These are phyloP conservation scores for Drosophila melanosoma DNA, from an alignment of 2,888 invertebrate genomes.

Conservation along the genomic window DNA sequence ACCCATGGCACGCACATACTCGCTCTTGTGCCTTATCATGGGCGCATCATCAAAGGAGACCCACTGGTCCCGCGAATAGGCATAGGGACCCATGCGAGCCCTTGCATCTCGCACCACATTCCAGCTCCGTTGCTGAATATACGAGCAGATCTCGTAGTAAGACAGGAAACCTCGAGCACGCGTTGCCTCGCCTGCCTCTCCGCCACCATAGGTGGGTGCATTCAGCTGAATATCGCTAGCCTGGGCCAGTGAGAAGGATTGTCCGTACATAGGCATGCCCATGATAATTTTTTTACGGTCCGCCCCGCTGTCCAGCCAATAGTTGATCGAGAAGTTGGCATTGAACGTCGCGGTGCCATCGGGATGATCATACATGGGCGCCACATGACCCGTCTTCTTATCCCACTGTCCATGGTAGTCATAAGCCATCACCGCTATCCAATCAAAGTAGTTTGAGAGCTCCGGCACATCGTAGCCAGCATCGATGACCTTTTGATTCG, in stretches of 20 bases:
- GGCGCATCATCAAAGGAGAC: slow-evolving; percentile 95
- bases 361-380: slow-evolving; percentile 93
- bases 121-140: slow-evolving; percentile 91
- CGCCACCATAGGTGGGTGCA: slow-evolving; percentile 92
- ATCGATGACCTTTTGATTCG: slow-evolving; percentile 93
- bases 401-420: slow-evolving; percentile 97
- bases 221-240: slow-evolving; percentile 88
- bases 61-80: slow-evolving; percentile 93
- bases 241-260: slow-evolving; percentile 93
- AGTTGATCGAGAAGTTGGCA: slow-evolving; percentile 93
- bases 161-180: slow-evolving; percentile 94
- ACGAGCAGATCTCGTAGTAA: slow-evolving; percentile 95
- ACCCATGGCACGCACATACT: slow-evolving; percentile 91
- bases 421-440: slow-evolving; percentile 96
- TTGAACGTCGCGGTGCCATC: slow-evolving; percentile 91
- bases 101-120: slow-evolving; percentile 91
- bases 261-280: slow-evolving; percentile 96
- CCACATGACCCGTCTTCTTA: slow-evolving; percentile 94
- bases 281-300: slow-evolving; percentile 91
- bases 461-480: slow-evolving; percentile 93
- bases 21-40: slow-evolving; percentile 93
- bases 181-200: slow-evolving; percentile 95
- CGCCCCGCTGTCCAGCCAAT: slow-evolving; percentile 94
- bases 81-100: slow-evolving; percentile 95
- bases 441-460: slow-evolving; percentile 92